Evolutionary conservation across 1,140 invertebrate species (phyloP), one percentile per base, ranked within the genome.

Genomic region (Odontomachus brunneus): DNA sequence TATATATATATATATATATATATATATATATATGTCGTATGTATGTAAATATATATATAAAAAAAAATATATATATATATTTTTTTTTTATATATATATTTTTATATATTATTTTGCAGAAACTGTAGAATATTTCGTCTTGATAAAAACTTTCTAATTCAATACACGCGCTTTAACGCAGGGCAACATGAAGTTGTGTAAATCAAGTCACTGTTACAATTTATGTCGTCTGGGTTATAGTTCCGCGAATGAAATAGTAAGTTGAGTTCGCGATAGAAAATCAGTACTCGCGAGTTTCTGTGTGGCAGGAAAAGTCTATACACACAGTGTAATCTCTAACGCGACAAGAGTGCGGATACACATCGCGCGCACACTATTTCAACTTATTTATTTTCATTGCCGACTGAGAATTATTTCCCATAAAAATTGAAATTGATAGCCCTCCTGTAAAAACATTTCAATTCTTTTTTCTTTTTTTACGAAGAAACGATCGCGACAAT

Each of bases 221-320:
- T 49, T 33, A 62, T 44, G 48, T 44, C 72, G 72, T 14, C 38
- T 49, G 44, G 11, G 22, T 15, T 74, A 76, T 15, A 76, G 26
- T n/a, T 65, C 59, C 73, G 59, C 51, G 60, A 76, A 76, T 76
- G 74, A 66, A 76, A 55, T 59, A 66, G 59, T n/a, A 65, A 65
- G 29, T 11, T 53, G 74, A 22, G 48, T 15, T 75, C 65, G 51
- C 74, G 74, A 76, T 24, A 53, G 60, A 17, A 76, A 53, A 76
- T 76, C 60, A 76, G 48, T 62, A 49, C 44, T 76, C 17, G 29
- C 60, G 11, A 76, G 60, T 38, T 66, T 59, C 51, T 44, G 26
- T 66, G 74, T 66, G 53, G 33, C 38, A 59, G 73, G 65, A 65
- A 76, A 76, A 66, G 74, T 53, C 60, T 76, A 24, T 65, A 75